phyloP scores from a whole-genome alignment of 2,113 vertebrate species.

The Sinocyclocheilus anophthalmus region DNA sequence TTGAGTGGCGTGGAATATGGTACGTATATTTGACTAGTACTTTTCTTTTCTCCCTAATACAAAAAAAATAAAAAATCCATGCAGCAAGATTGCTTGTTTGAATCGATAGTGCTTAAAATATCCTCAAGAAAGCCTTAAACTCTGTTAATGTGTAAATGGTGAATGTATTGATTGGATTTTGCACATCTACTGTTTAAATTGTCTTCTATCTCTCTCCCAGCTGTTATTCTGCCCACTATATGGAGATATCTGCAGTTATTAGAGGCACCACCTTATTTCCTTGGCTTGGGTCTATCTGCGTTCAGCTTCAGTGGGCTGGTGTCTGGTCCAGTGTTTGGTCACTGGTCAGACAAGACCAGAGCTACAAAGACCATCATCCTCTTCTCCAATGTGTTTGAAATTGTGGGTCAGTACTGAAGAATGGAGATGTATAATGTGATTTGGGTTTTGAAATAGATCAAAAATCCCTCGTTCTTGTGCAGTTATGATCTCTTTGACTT shows the following conservation, averaged over 20 bases:
- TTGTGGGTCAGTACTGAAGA: conserved; percentile 74
- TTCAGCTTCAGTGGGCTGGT: conserved; percentile 82
- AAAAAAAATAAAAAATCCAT: neutral
- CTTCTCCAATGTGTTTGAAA: conserved; percentile 82
- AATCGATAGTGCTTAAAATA: neutral
- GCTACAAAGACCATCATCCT: conserved; percentile 79
- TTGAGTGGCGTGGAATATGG: conserved; percentile 84
- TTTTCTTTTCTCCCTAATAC: conserved; percentile 5
- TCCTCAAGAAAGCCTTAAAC: neutral
- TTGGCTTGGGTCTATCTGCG: conserved; percentile 81
- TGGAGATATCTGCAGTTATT: conserved; percentile 82
- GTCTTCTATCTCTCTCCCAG: conserved; percentile 58
- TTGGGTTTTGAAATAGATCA: neutral
- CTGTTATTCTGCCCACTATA: conserved; percentile 85
- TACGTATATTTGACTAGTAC: conserved; percentile 58
- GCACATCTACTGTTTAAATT: neutral
- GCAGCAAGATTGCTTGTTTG: neutral
- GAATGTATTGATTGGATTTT: neutral
- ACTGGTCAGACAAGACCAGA: conserved; percentile 78
- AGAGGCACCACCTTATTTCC: conserved; percentile 80
- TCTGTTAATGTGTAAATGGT: neutral
- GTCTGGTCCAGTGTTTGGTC: conserved; percentile 78
- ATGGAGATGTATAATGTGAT: neutral
- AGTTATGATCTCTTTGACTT: neutral
- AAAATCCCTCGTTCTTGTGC: neutral